A percentile compares a stretch with the other conserved stretches of the same genome.
Conservation (phyloP, 2,888 invertebrate genomes). For the Mythimna impura region DNA sequence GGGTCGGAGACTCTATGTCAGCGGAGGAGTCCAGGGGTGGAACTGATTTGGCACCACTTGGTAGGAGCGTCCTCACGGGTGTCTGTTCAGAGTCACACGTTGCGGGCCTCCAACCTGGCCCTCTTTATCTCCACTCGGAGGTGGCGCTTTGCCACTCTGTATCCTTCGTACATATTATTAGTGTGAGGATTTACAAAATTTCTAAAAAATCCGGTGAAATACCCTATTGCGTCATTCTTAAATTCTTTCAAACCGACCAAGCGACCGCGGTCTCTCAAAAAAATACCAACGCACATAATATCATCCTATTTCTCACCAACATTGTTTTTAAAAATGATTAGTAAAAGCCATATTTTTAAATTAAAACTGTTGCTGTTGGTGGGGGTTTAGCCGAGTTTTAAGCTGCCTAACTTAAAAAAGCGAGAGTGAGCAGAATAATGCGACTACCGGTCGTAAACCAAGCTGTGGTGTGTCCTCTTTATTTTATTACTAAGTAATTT, state of each 20-base stretch:
- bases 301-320: not conserved
- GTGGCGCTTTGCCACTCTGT: too few relatives aligned
- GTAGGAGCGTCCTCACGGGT: too few relatives aligned
- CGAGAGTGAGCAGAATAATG: constrained; percentile 39
- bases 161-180: too few relatives aligned
- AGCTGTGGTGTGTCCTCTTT: constrained; percentile 47
- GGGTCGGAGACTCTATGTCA: too few relatives aligned
- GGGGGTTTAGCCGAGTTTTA: constrained; percentile 31
- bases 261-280: not conserved
- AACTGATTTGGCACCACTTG: too few relatives aligned
- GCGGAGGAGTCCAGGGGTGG: too few relatives aligned
- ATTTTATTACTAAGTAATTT: constrained; percentile 45
- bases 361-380: constrained; percentile 43
- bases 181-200: too few relatives aligned
- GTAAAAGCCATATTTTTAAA: constrained; percentile 43
- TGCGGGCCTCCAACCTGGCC: too few relatives aligned
- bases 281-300: constrained; percentile 2
- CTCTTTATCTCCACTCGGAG: too few relatives aligned
- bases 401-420: constrained; percentile 34
- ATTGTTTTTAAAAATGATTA: constrained; percentile 19
- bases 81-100: too few relatives aligned
- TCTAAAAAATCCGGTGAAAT: too few relatives aligned
- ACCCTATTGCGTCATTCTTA: not conserved
- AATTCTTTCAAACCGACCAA: not conserved
- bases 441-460: constrained; percentile 46